These are phyloP conservation scores for Euplagia quadripunctaria DNA, from an alignment of 2,888 invertebrate species.

Conservation along the genomic window DNA sequence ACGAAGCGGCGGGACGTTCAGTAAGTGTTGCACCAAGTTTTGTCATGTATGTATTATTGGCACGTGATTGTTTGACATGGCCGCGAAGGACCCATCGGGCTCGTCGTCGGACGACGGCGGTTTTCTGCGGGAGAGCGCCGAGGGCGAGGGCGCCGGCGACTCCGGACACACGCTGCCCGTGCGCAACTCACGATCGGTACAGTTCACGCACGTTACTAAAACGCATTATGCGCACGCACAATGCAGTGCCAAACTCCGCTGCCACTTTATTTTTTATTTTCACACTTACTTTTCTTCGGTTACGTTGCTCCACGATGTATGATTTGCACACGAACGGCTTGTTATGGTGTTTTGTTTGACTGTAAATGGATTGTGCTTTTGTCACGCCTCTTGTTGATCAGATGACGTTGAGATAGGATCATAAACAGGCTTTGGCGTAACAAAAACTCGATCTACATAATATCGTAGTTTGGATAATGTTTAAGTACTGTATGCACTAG, in stretches of 20 bases:
- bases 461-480: constrained; percentile 60
- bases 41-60: constrained; percentile 69
- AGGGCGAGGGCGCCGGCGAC: constrained; percentile 72
- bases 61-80: constrained; percentile 76
- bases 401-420: constrained; percentile 54
- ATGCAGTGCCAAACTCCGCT: constrained; percentile 43
- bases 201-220: constrained; percentile 62
- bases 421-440: constrained; percentile 53
- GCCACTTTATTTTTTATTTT: constrained; percentile 54
- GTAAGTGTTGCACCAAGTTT: constrained; percentile 69
- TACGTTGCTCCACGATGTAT: constrained; percentile 80
- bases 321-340: constrained; percentile 83
- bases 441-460: constrained; percentile 65
- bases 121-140: constrained; percentile 78
- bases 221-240: constrained; percentile 56
- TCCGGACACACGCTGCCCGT: constrained; percentile 86
- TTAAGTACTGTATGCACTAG: constrained; percentile 58
- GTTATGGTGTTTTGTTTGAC: constrained; percentile 70
- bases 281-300: constrained; percentile 61
- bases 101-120: constrained; percentile 87
- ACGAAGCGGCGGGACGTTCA: constrained; percentile 53
- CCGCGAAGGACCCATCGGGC: constrained; percentile 83
- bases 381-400: constrained; percentile 58
- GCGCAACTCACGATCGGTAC: constrained; percentile 86
- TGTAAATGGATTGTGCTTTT: constrained; percentile 67